Evolutionary conservation across 2,888 invertebrate genomes (phyloP).

Genomic region (Rhagonycha lutea): DNA sequence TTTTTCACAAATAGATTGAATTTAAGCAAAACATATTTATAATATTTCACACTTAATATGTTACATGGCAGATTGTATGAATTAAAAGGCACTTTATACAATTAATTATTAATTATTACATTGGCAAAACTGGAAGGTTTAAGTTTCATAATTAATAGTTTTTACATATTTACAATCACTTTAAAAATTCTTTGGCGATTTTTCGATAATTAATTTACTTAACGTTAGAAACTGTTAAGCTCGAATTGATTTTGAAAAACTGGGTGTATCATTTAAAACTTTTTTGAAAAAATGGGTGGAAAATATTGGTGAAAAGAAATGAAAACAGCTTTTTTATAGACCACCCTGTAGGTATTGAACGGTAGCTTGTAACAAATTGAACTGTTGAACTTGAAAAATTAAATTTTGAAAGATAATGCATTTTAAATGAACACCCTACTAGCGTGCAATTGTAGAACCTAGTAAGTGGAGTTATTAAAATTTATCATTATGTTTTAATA

Average conservation of each 20-base stretch:
- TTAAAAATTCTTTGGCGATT: slow-evolving; percentile 16
- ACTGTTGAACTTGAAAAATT: neutral
- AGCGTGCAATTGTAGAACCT: too few relatives aligned
- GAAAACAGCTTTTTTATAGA: neutral
- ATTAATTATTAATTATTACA: slow-evolving; percentile 47
- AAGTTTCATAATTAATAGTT: slow-evolving; percentile 46
- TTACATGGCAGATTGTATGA: slow-evolving; percentile 50
- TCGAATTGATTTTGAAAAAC: slow-evolving; percentile 12
- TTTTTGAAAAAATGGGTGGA: neutral
- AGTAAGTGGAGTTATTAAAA: too few relatives aligned
- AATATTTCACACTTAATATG: slow-evolving; percentile 21
- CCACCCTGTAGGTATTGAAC: neutral
- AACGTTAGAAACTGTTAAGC: slow-evolving; percentile 20
- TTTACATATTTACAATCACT: slow-evolving; percentile 37
- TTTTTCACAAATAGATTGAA: slow-evolving; percentile 7
- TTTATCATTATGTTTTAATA: too few relatives aligned
- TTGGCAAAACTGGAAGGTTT: slow-evolving; percentile 57
- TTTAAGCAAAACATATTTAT: slow-evolving; percentile 9
- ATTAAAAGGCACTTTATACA: slow-evolving; percentile 56
- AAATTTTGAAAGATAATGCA: too few relatives aligned
- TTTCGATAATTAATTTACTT: slow-evolving; percentile 9
- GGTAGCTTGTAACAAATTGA: neutral
- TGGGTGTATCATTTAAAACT: neutral
- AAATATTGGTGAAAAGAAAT: neutral
- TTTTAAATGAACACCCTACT: too few relatives aligned